These are phyloP conservation scores for Heliconius himera DNA, from an alignment of 1,140 invertebrate species.

Conservation along the genomic window DNA sequence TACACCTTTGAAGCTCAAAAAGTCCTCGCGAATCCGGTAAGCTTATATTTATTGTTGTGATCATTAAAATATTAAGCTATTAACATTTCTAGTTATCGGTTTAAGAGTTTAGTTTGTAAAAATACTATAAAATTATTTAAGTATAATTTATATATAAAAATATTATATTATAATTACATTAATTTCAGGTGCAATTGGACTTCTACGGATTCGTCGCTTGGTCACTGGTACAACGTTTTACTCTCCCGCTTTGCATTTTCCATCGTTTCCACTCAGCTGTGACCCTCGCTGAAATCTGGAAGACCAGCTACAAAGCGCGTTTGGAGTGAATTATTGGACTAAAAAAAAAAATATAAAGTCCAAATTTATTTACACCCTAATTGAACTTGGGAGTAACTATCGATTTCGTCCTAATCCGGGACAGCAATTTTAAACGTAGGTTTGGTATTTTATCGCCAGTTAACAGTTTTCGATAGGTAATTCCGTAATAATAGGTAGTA, in stretches of 20 bases:
- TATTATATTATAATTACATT: background rate
- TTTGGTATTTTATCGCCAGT: slow-evolving; percentile 59
- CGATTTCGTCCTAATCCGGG: slow-evolving; percentile 75
- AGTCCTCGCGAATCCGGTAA: slow-evolving; percentile 93
- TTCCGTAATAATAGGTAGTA: slow-evolving; percentile 58
- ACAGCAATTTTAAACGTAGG: slow-evolving; percentile 73
- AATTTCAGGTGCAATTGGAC: slow-evolving; percentile 87
- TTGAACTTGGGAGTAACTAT: slow-evolving; percentile 43
- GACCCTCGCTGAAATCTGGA: slow-evolving; percentile 98
- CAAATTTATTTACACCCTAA: slow-evolving; percentile 41
- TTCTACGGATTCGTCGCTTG: slow-evolving; percentile 97
- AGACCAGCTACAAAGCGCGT: slow-evolving; percentile 96
- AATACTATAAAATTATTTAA: background rate
- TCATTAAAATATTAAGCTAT: background rate
- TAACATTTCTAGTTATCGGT: too few relatives aligned
- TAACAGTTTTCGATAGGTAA: slow-evolving; percentile 56
- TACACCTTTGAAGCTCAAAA: slow-evolving; percentile 98
- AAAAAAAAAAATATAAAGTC: slow-evolving; percentile 41
- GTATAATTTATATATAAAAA: background rate
- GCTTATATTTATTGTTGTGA: slow-evolving; percentile 25
- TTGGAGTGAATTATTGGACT: slow-evolving; percentile 84
- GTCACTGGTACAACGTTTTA: slow-evolving; percentile 96
- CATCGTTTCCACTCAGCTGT: slow-evolving; percentile 98
- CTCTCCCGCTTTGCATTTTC: slow-evolving; percentile 97
- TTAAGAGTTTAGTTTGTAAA: background rate